Evolutionary conservation across 2,113 vertebrate genomes (phyloP).

Genomic region (Apaloderma vittatum): DNA sequence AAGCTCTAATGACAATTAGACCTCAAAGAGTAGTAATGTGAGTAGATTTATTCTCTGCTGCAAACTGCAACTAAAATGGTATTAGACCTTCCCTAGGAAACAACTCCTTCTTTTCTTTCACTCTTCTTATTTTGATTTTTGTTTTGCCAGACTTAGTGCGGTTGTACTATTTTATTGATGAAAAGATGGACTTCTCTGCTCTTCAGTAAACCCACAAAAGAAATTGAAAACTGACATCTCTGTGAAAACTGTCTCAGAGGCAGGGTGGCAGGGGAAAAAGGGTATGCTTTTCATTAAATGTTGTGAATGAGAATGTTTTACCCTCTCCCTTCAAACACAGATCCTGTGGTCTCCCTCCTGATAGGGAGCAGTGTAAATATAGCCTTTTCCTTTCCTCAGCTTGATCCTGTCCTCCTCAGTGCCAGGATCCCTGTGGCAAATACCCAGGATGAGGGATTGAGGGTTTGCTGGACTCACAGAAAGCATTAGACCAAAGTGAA

Average conservation of each 20-base stretch:
- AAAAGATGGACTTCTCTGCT: neutral
- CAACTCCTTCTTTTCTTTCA: neutral
- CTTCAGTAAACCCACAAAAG: neutral
- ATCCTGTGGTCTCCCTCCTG: neutral
- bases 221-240: neutral
- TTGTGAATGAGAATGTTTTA: neutral
- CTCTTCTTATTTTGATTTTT: neutral
- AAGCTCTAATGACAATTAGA: conserved; percentile 8
- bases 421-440: neutral
- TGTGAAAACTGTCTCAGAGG: neutral
- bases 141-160: neutral
- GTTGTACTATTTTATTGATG: neutral
- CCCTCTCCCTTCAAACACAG: neutral
- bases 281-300: neutral
- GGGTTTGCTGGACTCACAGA: neutral
- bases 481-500: neutral
- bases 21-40: neutral
- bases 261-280: neutral
- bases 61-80: neutral
- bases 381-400: neutral
- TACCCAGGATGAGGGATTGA: neutral
- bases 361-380: neutral
- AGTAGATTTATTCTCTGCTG: neutral
- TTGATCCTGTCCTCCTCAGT: neutral
- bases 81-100: neutral